A percentile compares a stretch with the other conserved stretches of the same genome.
Conservation (phyloP, 2,888 invertebrate genomes). For the Diogma glabrata region DNA sequence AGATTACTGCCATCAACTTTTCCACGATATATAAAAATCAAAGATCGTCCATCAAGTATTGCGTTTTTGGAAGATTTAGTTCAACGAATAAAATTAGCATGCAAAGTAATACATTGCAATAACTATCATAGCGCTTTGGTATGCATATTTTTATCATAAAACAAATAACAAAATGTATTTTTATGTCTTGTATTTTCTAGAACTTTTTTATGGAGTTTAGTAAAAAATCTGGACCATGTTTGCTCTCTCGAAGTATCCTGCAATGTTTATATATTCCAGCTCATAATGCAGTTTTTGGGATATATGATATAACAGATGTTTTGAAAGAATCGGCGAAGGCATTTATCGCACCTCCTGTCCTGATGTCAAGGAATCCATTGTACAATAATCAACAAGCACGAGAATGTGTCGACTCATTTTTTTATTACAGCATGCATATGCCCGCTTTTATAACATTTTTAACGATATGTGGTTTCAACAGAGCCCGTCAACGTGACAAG, state of each 20-base stretch:
- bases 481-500: slow-evolving; percentile 91
- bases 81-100: slow-evolving; percentile 66
- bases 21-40: slow-evolving; percentile 90
- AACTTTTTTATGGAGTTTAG: slow-evolving; percentile 93
- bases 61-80: slow-evolving; percentile 77
- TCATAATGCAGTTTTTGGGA: slow-evolving; percentile 33
- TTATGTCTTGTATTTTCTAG: slow-evolving; percentile 38
- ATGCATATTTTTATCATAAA: too few species aligned
- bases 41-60: slow-evolving; percentile 47
- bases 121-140: slow-evolving; percentile 77
- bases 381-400: slow-evolving; percentile 41
- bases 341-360: slow-evolving; percentile 82
- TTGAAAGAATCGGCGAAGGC: slow-evolving; percentile 72
- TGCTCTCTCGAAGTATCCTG: slow-evolving; percentile 80
- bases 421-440: slow-evolving; percentile 60
- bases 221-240: slow-evolving; percentile 71
- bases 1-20: slow-evolving; percentile 94
- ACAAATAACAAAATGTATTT: too few species aligned
- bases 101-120: slow-evolving; percentile 64
- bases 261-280: slow-evolving; percentile 60
- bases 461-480: slow-evolving; percentile 86
- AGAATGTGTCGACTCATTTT: slow-evolving; percentile 79
- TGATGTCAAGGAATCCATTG: slow-evolving; percentile 62
- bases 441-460: slow-evolving; percentile 77
- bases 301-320: slow-evolving; percentile 55